Conservation (phyloP, 1,140 invertebrate species). For the Orius insidiosus region DNA sequence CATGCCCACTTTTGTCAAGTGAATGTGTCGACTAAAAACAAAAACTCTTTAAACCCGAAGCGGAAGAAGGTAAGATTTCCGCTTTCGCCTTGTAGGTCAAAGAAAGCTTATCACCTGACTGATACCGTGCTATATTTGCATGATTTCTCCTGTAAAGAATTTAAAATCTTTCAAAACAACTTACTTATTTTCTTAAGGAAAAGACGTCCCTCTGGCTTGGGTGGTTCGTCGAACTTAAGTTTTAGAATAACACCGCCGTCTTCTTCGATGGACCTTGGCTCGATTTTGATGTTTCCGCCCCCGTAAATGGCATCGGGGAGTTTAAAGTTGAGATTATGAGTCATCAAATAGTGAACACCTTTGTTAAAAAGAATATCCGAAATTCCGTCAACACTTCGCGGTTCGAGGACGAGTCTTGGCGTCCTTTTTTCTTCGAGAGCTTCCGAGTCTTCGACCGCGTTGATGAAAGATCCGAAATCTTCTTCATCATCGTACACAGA, state of each 20-base stretch:
- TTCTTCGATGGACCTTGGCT: constrained; percentile 43
- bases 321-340: constrained; percentile 49
- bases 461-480: constrained; percentile 18
- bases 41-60: too few species aligned
- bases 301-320: constrained; percentile 52
- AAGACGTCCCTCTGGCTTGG: constrained; percentile 32
- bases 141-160: too few species aligned
- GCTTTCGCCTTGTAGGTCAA: too few species aligned
- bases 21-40: too few species aligned
- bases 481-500: constrained; percentile 22
- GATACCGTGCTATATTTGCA: too few species aligned
- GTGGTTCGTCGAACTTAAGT: constrained; percentile 34
- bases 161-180: constrained; percentile 18
- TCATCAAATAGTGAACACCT: constrained; percentile 51
- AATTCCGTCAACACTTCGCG: constrained; percentile 48
- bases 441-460: constrained; percentile 24
- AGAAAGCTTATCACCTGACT: too few species aligned
- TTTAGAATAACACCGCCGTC: constrained; percentile 52
- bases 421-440: constrained; percentile 20
- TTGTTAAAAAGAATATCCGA: constrained; percentile 46
- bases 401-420: constrained; percentile 18
- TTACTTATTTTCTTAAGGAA: constrained; percentile 58
- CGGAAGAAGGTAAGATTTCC: too few species aligned
- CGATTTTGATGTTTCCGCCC: constrained; percentile 47
- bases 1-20: too few species aligned